Base-by-base conservation (phyloP, 2,888 invertebrate genomes). In the Rhorus exstirpatorius region DNA sequence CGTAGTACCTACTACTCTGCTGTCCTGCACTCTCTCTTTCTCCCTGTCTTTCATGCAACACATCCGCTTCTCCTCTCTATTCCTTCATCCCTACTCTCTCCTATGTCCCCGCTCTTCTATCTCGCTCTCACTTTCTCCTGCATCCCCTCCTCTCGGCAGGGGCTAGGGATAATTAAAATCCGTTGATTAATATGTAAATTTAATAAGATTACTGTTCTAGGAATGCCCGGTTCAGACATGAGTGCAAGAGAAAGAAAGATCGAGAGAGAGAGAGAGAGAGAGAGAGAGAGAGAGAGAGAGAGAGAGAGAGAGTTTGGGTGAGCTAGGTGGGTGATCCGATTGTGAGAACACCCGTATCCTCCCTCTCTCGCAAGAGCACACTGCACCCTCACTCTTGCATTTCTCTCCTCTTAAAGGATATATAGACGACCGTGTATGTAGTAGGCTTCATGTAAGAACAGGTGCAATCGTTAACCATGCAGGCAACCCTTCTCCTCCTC, bases 121-220 rank as follows among this genome's bases (percentile, higher is more conserved):
- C 86, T 83, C 71, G 76, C 79, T 70, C 83, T 53, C 55, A 61
- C 81, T 77, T 81, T 81, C 83, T 77, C 83, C 79, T 78, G 63
- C 80, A 77, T 74, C 83, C 72, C 86, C 86, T 85, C 83, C 83
- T 79, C 86, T 82, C 87, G 83, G 85, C 87, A 94, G 93, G 94
- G 94, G 94, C 94, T 95, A 96, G 95, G 96, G 96, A 97, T 97
- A 97, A 97, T 97, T 97, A 97, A 97, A 97, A 97, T 97, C 97
- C 97, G 97, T 97, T 97, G 97, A 97, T 97, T 97, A 97, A 97
- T 97, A 97, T 97, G 97, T 97, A 97, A 97, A 97, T 97, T 97
- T 97, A 97, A 97, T 97, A 97, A 97, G 97, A 97, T 97, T 97
- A 97, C 97, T 97, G 97, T 96, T 96, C 96, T 96, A 95, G 96